Evolutionary conservation across 2,113 vertebrate species (phyloP), one percentile per base, ranked within the genome.

Genomic region (Scartelaos histophorus): DNA sequence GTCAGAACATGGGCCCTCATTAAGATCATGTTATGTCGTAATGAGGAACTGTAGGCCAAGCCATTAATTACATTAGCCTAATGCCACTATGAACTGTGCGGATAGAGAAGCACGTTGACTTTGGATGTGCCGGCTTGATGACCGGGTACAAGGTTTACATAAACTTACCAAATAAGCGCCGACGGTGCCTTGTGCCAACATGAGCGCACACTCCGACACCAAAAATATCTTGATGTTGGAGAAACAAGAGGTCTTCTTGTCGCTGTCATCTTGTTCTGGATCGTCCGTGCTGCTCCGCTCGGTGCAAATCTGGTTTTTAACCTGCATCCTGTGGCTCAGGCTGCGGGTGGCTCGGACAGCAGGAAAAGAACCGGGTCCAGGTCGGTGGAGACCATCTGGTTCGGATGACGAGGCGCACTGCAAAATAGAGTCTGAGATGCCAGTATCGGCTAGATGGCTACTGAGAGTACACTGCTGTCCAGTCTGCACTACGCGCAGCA

Each of bases 91-190:
- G 57, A 80, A 73, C 71, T 76, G 82, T 72, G 64, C 82, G 54
- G 60, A 66, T 62, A 66, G 67, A 49, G 62, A 75, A 9, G 70
- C 72, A 75, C 76, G 62, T 51, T 49, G 66, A 71, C 70, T 22
- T 74, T 74, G 76, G 54, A 71, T n/a, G 79, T n/a, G 66, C 67
- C 15, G 73, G 68, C 74, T 46, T 81, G 85, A 80, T 82, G 13
- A 24, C 22, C 57, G 22, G 24, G 70, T 65, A 77, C 72, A 22
- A 69, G 71, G 68, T 21, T 70, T 49, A 45, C 17, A 24, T 71
- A 67, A 34, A 94, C 96, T 97, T 92, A 98, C 95, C 96, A 97
- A 94, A 94, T 98, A 98, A 24, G 97, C 96, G 85, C 96, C 96
- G 82, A 96, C 96, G 16, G 95, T 98, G 91, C 95, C 95, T 92